Percentiles rank a stretch among this genome's conserved stretches.
phyloP scores from a whole-genome alignment of 2,113 vertebrate species.

The Neofelis nebulosa region DNA sequence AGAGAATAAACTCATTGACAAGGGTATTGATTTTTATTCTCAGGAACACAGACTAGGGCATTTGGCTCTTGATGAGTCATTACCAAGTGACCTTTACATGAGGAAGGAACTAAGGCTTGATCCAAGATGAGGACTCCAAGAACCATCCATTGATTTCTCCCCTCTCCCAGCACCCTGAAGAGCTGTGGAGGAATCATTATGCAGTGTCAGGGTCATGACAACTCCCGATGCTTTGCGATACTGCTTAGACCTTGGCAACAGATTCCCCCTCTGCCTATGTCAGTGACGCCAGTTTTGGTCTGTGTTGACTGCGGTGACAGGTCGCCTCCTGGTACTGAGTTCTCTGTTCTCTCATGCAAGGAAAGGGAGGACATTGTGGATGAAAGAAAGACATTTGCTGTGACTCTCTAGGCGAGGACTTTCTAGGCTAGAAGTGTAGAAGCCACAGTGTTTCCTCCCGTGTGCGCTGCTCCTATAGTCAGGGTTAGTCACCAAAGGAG shows the following conservation, averaged over 20 bases:
- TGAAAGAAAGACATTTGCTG: not conserved
- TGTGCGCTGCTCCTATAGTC: accelerated
- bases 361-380: not conserved
- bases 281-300: not conserved
- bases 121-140: not conserved
- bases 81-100: not conserved
- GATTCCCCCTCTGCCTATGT: not conserved
- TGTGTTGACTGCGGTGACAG: not conserved
- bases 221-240: not conserved
- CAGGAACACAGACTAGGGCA: not conserved
- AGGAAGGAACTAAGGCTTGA: not conserved
- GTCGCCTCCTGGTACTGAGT: not conserved
- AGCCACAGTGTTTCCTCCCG: not conserved
- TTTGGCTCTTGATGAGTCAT: not conserved
- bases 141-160: not conserved
- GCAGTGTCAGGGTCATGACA: not conserved
- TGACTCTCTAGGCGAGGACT: not conserved
- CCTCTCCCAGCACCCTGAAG: not conserved
- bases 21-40: slow-evolving; percentile 29
- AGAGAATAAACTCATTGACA: slow-evolving; percentile 4
- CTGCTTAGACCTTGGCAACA: not conserved
- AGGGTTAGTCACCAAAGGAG: not conserved
- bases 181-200: not conserved
- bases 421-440: not conserved
- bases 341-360: not conserved